Base-by-base conservation (phyloP, 2,797 vertebrate species). In the Anisognathus igniventris region DNA sequence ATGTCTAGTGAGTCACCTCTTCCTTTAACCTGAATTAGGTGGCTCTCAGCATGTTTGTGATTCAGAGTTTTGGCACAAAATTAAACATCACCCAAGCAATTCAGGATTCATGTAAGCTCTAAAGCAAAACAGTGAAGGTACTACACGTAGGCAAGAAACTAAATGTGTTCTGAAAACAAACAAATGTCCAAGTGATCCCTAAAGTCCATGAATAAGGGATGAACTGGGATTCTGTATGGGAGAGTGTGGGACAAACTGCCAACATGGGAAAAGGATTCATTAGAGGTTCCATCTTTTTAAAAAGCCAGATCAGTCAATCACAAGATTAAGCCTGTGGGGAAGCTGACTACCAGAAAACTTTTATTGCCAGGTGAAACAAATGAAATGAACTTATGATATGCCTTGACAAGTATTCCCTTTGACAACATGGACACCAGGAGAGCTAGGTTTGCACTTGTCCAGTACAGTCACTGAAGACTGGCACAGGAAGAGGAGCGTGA, bases 61-160 rank as follows among this genome's bases (percentile, higher is more conserved):
- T 57, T 76, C 35, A 27, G 39, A 65, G 28, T 8, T 77, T 60
- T 94, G 78, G 45, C 28, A n/a, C 14, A 4, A 35, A 28, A 42
- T 39, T 67, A 71, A 67, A 24, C 28, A 53, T 45, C 12, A 40
- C 27, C 39, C 14, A 33, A 21, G 27, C n/a, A 21, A 11, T 76
- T 80, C 27, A 60, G 72, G 47, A 31, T 9, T 86, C 3, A 0
- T 0, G 3, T 27, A 28, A 45, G 64, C 40, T 84, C 51, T 85
- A 7, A 30, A 56, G 12, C 25, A 37, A 51, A 91, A 18, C 19
- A 62, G 7, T 24, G 31, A 31, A 65, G 22, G 3, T n/a, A 19
- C 2, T 20, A 12, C 14, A 30, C 57, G 6, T 0, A 20, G 40
- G 10, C 53, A 35, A 61, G 35, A 58, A 30, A 16, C 4, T 9